phyloP scores from a whole-genome alignment of 2,888 invertebrate species.

The Druceiella hillmani region DNA sequence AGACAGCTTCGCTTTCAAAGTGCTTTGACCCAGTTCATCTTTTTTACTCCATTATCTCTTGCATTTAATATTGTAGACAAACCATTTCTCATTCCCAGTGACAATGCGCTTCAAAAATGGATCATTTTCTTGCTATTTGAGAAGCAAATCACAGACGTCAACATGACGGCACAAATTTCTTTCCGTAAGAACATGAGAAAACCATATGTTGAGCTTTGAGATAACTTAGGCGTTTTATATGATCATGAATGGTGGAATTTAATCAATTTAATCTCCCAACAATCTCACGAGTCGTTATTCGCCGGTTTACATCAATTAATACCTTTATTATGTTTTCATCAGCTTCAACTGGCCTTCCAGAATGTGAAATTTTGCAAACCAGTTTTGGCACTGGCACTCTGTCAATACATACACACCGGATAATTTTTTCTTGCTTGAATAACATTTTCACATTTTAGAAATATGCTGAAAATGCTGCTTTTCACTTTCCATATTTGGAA shows the following conservation, averaged over 20 bases:
- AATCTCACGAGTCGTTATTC: conserved; percentile 14
- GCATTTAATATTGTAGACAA: conserved; percentile 8
- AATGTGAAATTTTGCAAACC: conserved; percentile 1
- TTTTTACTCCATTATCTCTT: neutral
- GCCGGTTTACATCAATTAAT: conserved; percentile 11
- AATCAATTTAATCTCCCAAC: conserved; percentile 12
- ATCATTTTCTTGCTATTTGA: conserved; percentile 8
- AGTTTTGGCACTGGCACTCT: conserved; percentile 9
- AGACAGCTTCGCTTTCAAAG: too few relatives aligned
- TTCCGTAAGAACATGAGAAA: conserved; percentile 10
- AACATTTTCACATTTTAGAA: conserved; percentile 2
- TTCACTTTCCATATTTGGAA: conserved; percentile 6
- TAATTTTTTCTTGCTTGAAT: conserved; percentile 1
- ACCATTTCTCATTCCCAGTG: conserved; percentile 10
- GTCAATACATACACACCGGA: conserved; percentile 1
- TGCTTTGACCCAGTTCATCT: too few relatives aligned
- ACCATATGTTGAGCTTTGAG: neutral
- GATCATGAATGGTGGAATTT: too few relatives aligned
- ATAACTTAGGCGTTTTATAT: conserved; percentile 11
- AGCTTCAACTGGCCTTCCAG: too few relatives aligned
- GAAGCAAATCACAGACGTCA: conserved; percentile 10
- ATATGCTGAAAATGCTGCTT: neutral
- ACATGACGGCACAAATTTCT: conserved; percentile 6
- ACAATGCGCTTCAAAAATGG: conserved; percentile 7
- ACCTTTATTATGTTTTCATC: neutral